These are phyloP conservation scores for Dysidea cf. avara DNA, from an alignment of 37 sponge, comb jelly and placozoan species.

Conservation along the genomic window DNA sequence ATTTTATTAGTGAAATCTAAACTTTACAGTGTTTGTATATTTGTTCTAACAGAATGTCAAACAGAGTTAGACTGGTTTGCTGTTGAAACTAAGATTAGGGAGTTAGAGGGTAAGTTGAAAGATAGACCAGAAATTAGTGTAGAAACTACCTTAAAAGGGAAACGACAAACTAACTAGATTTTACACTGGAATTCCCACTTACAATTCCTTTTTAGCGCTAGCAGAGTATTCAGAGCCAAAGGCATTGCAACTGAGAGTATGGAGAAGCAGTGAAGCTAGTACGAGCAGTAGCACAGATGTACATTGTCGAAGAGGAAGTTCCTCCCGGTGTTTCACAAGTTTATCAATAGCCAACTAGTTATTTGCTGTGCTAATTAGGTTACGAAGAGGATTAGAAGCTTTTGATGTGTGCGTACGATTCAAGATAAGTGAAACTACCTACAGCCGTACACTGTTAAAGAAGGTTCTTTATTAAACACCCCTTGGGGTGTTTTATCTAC, in stretches of 20 bases:
- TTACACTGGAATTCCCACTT: constrained; percentile 44
- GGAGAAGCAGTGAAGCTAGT: too few relatives aligned
- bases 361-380: constrained; percentile 21
- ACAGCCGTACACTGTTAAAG: constrained; percentile 1
- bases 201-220: constrained; percentile 6
- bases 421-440: constrained; percentile 8
- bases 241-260: constrained; percentile 13
- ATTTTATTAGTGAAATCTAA: too few relatives aligned
- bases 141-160: too few relatives aligned
- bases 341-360: constrained; percentile 14
- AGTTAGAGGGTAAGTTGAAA: too few relatives aligned
- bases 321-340: too few relatives aligned
- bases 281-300: neutral
- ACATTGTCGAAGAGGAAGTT: neutral
- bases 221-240: constrained; percentile 37
- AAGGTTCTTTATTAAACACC: too few relatives aligned
- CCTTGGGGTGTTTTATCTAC: too few relatives aligned
- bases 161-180: constrained; percentile 35
- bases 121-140: too few relatives aligned
- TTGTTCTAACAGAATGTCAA: too few relatives aligned
- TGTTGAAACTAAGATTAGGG: too few relatives aligned
- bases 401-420: constrained; percentile 1
- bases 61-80: too few relatives aligned
- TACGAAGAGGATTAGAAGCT: neutral
- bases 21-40: too few relatives aligned